Conservation (phyloP, 2,113 vertebrate species). For the Odocoileus virginianus region DNA sequence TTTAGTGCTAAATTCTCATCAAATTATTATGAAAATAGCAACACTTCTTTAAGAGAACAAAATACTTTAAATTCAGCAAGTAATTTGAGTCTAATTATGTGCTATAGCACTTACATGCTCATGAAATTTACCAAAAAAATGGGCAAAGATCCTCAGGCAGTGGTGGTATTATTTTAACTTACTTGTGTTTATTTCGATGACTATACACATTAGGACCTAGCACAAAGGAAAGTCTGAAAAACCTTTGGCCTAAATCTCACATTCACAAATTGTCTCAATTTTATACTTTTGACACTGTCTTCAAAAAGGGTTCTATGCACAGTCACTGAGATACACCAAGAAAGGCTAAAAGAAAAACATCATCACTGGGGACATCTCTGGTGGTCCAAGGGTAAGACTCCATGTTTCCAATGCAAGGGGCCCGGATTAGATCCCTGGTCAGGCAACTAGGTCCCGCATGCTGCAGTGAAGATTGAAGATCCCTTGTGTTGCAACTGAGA, state of each 20-base stretch:
- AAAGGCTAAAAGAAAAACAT: neutral
- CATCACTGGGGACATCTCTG: neutral
- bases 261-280: neutral
- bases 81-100: neutral
- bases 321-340: neutral
- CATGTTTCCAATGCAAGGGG: neutral
- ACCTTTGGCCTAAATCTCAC: neutral
- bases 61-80: neutral
- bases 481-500: neutral
- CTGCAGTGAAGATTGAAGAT: neutral
- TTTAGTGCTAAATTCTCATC: neutral
- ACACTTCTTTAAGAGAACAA: neutral
- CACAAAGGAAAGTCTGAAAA: neutral
- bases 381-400: neutral
- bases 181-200: neutral
- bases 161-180: neutral
- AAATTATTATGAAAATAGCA: neutral
- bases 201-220: neutral
- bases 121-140: neutral
- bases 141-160: neutral
- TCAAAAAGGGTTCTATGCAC: neutral
- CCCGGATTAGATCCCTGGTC: neutral
- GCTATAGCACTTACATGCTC: neutral
- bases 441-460: neutral
- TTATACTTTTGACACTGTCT: neutral